Evolutionary conservation across 1,140 invertebrate genomes (phyloP), one percentile per base, ranked within the genome.

Genomic region (Tyrophagus putrescentiae): DNA sequence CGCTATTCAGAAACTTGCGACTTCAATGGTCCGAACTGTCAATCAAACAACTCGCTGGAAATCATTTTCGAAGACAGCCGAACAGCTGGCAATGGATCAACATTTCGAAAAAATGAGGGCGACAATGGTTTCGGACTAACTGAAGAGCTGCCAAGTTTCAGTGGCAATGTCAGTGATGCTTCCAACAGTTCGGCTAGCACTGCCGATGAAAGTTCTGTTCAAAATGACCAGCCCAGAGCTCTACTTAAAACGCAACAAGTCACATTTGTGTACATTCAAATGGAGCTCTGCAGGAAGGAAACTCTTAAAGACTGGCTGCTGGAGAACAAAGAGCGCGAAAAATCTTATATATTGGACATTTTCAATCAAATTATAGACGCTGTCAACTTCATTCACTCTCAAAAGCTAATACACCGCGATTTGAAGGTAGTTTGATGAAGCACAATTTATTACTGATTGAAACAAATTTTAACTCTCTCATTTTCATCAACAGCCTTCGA

Each of bases 281-380:
- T 97, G 92, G 90, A 98, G 72, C 70, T 98, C 42, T 98, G 93
- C 69, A 79, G 80, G 50, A 82, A 84, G 66, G 82, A 91, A 60
- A 94, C 85, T 65, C 74, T 98, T 6, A 82, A 84, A 67, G 90
- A 95, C 64, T 98, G 93, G 93, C 71, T 98, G 3, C 72, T 75
- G 6, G 70, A 71, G 39, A 71, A 68, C 5, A 54, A 54, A 39
- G 13, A 59, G 1, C 34, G 71, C 7, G 67, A 81, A 67, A 65
- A 71, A 34, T 64, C 58, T 1, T 67, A 77, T 66, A 76, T 85
- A 23, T 74, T 86, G 27, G 76, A 79, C 53, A 83, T 95, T 60
- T 97, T 97, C 75, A 78, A 82, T 67, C 90, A 98, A 73, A 95
- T 98, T 67, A 81, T 93, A 0, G 79, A 83, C 62, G 94, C 91